Base-by-base conservation (phyloP, 2,888 invertebrate species). In the Teleiodes luculella region DNA sequence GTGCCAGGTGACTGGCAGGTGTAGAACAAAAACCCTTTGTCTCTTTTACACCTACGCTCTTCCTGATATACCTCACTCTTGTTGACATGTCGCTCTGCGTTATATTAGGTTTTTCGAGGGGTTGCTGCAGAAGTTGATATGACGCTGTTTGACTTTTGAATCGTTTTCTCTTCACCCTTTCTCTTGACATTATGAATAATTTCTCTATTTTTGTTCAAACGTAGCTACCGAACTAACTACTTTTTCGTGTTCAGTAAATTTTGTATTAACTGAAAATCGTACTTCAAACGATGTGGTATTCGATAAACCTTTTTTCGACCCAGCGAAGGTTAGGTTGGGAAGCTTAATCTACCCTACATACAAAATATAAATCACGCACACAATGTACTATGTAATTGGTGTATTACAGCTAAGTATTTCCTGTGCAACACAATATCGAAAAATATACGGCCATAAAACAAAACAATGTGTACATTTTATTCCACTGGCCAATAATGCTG, bases 1-100 rank as follows among this genome's bases (percentile, higher is more conserved):
- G 67, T 72, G 68, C 83, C 86, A 85, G 86, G 83, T 86, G 86
- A 80, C 65, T 67, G 79, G 82, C 88, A 86, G 87, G 87, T 85
- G 87, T 74, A 78, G 73, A 72, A 80, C 79, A 80, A 82, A 70
- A 74, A 65, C 71, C 55, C 57, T 62, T 68, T 60, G 65, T 83
- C 85, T 70, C 78, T 66, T 65, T 85, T 72, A 62, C 78, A 65
- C 82, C 63, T 59, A 65, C 65, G 52, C 67, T 56, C 52, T 45
- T 49, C 31, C 55, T 49, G 43, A 54, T 60, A 61, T 54, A 60
- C 61, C 58, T 73, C 67, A 76, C 74, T 36, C 69, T 59, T 68
- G 59, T 68, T 68, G 68, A 71, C 76, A 71, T 72, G 68, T 77
- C 83, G 81, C 79, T 75, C 64, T 61, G 65, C 62, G 65, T 68